These are phyloP conservation scores for Agrilus planipennis DNA, from an alignment of 1,140 invertebrate species.

Conservation along the genomic window DNA sequence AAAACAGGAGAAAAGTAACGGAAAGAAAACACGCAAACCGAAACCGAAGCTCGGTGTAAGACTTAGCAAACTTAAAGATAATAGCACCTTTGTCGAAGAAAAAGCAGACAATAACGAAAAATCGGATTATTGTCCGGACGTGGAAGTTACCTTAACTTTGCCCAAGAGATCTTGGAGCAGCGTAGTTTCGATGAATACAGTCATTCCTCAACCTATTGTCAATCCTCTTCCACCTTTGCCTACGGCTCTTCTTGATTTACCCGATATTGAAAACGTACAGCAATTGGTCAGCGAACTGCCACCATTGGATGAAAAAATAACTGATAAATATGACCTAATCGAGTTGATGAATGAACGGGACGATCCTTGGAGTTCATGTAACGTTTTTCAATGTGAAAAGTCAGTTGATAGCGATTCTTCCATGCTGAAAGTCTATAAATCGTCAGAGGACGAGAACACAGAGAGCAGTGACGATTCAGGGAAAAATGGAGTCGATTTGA, in stretches of 20 bases:
- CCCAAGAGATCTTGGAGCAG: conserved; percentile 25
- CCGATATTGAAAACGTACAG: conserved; percentile 14
- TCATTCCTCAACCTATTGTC: neutral
- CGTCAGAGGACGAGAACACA: conserved; percentile 28
- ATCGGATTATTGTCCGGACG: too few species aligned
- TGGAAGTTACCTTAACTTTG: conserved; percentile 1
- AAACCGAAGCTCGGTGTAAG: conserved; percentile 30
- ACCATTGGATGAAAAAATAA: conserved; percentile 14
- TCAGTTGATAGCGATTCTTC: too few species aligned
- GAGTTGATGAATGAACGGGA: neutral
- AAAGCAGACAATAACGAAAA: neutral
- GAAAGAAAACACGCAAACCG: conserved; percentile 26
- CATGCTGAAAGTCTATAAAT: conserved; percentile 28
- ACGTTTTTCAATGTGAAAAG: too few species aligned
- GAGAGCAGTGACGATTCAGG: conserved; percentile 33
- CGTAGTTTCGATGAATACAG: conserved; percentile 8
- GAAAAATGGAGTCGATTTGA: conserved; percentile 17
- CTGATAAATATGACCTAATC: neutral
- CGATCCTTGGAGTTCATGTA: conserved; percentile 3
- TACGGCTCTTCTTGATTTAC: conserved; percentile 7
- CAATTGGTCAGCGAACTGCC: conserved; percentile 15
- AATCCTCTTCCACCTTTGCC: too few species aligned
- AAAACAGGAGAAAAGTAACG: conserved; percentile 12
- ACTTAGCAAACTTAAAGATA: conserved; percentile 13
- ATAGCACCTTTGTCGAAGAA: conserved; percentile 12